Evolutionary conservation across 1,140 invertebrate genomes (phyloP), one percentile per base, ranked within the genome.

Genomic region (Sitobion miscanthi): DNA sequence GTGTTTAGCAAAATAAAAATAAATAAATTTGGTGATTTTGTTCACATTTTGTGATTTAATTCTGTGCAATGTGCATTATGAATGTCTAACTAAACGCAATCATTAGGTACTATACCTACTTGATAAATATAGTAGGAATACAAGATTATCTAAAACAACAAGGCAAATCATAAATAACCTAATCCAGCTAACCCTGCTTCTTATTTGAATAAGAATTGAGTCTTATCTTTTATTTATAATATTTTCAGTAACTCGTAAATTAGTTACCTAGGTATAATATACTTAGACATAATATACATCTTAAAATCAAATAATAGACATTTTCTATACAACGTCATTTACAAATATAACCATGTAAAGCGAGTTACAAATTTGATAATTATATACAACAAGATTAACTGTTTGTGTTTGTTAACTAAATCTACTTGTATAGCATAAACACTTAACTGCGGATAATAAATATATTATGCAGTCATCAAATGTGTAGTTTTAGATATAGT

Each of bases 401-500:
- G 20, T 54, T 89, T 23, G 9, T 89, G 49, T 89, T 89, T 54
- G 49, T 89, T 54, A 54, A 54, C 21, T 89, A 89, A 54, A 89
- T 54, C n/a, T 89, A 89, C 49, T 89, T 89, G 47, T 89, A 54
- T 47, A 89, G 49, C 87, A 35, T 89, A 89, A 89, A 90, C 52
- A 90, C 54, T 90, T 20, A 25, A 57, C 49, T 89, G 7, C 21
- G 87, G 49, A 38, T 89, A 89, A 57, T 89, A 89, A 89, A 89
- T 89, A 89, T 89, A 89, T 35, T 89, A 89, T 52, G 9, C 52
- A 89, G 87, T 89, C 87, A 89, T 54, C n/a, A 89, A 89, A 54
- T 49, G 30, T 87, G 86, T 87, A 49, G 11, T 86, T 49, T 35
- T 49, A 87, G 45, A 87, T 87, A 49, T n/a, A 87, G 45, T 49